Base-by-base conservation (phyloP, 2,888 invertebrate genomes). In the Heteromyza rotundicornis region DNA sequence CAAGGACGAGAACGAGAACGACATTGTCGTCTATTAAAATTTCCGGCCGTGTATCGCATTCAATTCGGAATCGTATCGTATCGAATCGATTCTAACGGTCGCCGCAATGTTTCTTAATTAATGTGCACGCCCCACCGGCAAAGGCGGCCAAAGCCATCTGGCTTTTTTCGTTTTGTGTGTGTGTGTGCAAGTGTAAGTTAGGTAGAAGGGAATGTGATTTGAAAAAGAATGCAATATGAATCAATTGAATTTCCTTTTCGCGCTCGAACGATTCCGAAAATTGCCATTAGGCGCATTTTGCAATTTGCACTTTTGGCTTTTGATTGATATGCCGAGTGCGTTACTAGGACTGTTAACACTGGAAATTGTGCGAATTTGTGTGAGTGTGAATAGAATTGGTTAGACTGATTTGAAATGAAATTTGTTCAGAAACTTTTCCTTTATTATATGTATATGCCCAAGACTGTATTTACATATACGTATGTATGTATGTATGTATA, bases 71-170 rank as follows among this genome's bases (percentile, higher is more conserved):
- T 32, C 32, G 32, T 8, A 8, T 32, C 40, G 14, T 10, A 10
- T 40, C 40, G 40, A 40, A 10, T 40, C 40, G 40, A 40, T 14
- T 40, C 40, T 7, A 10, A n/a, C n/a, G 40, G 40, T 40, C 40
- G 40, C 40, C 12, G 12, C 40, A 40, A 40, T 40, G 40, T 40
- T 40, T 40, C 40, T n/a, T 40, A 40, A 40, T 40, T 40, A 40
- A 40, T 40, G 40, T 40, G 40, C 40, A n/a, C n/a, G n/a, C n/a
- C n/a, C 5, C 40, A 40, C 40, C 40, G 40, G n/a, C 40, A 12
- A 32, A 32, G 32, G 5, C 32, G 12, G 12, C 32, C 32, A 32
- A 32, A 12, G 32, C 5, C 5, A 12, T 12, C 32, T 12, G 32
- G 32, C 32, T 32, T 12, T 12, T 32, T 32, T 32, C 32, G 32